Evolutionary conservation across 2,888 invertebrate genomes (phyloP).

Genomic region (Polyommatus iphigenia): DNA sequence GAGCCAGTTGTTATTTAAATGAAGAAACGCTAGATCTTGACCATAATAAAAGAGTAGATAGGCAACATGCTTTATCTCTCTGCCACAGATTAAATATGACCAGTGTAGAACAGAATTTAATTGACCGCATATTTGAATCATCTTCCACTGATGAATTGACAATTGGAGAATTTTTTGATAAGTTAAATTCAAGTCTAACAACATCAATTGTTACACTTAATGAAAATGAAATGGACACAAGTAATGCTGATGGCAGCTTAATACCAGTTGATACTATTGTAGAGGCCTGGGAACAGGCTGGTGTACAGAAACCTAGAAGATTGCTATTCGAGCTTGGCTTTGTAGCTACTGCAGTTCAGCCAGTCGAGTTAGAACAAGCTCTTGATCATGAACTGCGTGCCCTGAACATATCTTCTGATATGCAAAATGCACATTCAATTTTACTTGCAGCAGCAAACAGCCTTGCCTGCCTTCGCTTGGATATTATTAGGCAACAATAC

Average conservation of each 20-base stretch:
- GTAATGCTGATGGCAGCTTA: constrained; percentile 40
- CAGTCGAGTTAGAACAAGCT: constrained; percentile 82
- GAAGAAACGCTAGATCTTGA: constrained; percentile 50
- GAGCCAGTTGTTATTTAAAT: constrained; percentile 41
- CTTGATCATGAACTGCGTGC: constrained; percentile 83
- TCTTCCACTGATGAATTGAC: constrained; percentile 55
- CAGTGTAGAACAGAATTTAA: constrained; percentile 57
- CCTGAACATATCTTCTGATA: constrained; percentile 42
- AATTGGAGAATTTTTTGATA: constrained; percentile 71
- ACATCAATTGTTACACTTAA: constrained; percentile 49
- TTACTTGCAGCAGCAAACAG: constrained; percentile 83
- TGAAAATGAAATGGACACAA: constrained; percentile 29
- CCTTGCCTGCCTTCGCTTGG: constrained; percentile 84
- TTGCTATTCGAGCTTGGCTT: constrained; percentile 86
- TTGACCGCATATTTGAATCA: constrained; percentile 63
- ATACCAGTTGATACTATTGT: constrained; percentile 78
- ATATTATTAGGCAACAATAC: constrained; percentile 85
- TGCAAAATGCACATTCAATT: constrained; percentile 49
- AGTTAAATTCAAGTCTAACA: constrained; percentile 60
- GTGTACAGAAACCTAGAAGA: constrained; percentile 82
- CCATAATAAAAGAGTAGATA: constrained; percentile 61
- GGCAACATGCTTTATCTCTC: constrained; percentile 60
- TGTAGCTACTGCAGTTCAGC: constrained; percentile 76
- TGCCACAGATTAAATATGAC: constrained; percentile 66
- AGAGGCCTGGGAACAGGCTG: constrained; percentile 87